Base-by-base conservation (phyloP, 2,888 invertebrate species). In the Philhelius pedissequus region DNA sequence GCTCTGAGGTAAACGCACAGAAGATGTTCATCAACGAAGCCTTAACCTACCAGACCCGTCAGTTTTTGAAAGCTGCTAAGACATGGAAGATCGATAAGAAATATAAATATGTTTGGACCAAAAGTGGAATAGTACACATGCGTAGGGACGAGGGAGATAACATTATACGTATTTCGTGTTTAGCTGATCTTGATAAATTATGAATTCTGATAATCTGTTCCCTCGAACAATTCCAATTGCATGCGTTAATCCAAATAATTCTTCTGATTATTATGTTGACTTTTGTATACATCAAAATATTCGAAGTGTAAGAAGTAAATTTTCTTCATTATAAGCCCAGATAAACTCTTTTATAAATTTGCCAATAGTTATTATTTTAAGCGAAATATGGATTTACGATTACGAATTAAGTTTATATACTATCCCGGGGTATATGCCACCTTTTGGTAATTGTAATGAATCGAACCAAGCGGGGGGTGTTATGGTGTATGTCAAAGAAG, bases 211-310 rank as follows among this genome's bases (percentile, higher is more conserved):
- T 35, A 11, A 52, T 68, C 27, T 22, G 18, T 8, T 38, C 25
- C 52, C 68, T 27, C 52, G 18, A 27, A 20, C 13, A 32, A 45
- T 35, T 20, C 9, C 66, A 27, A 48, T 8, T 52, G 38, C 30
- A 38, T 68, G 68, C 52, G 27, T 5, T 30, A 27, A 52, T 40
- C 25, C n/a, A n/a, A 27, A n/a, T 5, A 27, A 52, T 68, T 18
- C 52, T 20, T 68, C 25, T 18, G 35, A 13, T 54, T 30, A 3
- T 5, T 32, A 25, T 68, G 20, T 48, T n/a, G 20, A n/a, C 25
- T 70, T 70, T 45, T 54, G 54, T 27, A 20, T 54, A 3, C 69
- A 69, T 54, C 54, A 69, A 43, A 54, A 69, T 43, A 69, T 54
- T 18, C 18, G 48, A 11, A 48, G 48, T 48, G 48, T 22, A 48